phyloP scores from a whole-genome alignment of 2,797 vertebrate genomes.

The Rhincodon typus region DNA sequence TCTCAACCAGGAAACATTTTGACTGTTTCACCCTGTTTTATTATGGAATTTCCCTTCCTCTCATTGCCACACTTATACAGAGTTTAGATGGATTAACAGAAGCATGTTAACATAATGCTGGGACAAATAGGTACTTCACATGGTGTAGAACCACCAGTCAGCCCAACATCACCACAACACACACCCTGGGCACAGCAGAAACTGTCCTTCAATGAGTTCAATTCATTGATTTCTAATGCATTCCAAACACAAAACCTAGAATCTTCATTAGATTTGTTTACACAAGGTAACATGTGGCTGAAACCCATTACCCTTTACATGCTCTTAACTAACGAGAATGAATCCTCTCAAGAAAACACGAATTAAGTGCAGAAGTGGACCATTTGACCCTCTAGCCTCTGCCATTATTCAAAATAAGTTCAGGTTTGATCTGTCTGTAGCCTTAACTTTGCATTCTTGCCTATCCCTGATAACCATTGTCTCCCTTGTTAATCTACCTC shows the following conservation, averaged over 20 bases:
- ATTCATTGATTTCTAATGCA: neutral
- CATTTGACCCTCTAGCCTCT: no score
- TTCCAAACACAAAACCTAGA: neutral
- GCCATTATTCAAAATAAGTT: no score
- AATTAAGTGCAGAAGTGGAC: no score
- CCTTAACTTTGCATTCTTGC: no score
- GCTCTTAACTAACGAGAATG: neutral
- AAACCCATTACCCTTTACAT: neutral
- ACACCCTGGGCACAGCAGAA: neutral
- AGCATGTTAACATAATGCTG: neutral
- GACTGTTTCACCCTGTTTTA: neutral
- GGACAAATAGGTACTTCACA: neutral
- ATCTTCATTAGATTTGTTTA: neutral
- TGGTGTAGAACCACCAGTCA: neutral
- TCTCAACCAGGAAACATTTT: neutral
- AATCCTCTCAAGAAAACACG: neutral
- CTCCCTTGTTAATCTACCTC: no score
- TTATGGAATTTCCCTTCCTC: neutral
- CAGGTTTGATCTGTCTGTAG: no score
- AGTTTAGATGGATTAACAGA: neutral
- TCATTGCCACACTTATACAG: neutral
- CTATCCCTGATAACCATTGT: no score
- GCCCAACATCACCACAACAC: neutral
- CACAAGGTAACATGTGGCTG: no score
- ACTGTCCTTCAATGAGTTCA: neutral